Conservation (phyloP, 2,113 vertebrate genomes). For the Lathamus discolor region DNA sequence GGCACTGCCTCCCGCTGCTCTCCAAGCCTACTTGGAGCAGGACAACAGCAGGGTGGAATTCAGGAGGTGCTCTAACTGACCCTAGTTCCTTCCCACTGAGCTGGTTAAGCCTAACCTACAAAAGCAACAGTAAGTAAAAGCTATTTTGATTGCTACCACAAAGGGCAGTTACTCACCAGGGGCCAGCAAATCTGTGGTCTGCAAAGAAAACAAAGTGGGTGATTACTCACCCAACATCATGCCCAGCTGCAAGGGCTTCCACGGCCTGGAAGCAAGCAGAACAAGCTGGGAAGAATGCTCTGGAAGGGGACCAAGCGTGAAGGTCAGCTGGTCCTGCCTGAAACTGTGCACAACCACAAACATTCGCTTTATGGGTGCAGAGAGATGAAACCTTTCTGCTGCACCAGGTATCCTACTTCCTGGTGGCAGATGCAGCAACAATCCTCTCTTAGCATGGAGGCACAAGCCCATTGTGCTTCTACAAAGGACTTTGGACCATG, state of each 20-base stretch:
- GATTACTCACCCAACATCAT: background rate
- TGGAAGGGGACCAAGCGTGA: background rate
- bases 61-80: background rate
- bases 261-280: background rate
- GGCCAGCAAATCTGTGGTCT: background rate
- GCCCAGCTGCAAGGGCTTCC: background rate
- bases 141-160: background rate
- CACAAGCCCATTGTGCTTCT: background rate
- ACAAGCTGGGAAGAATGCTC: background rate
- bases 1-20: background rate
- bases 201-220: background rate
- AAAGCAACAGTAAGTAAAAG: background rate
- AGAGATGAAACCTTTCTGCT: background rate
- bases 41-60: accelerated
- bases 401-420: background rate
- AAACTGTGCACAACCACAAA: background rate
- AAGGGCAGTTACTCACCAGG: background rate
- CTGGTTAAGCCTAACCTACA: background rate
- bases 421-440: background rate
- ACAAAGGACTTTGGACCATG: background rate
- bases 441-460: background rate
- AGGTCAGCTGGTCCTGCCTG: background rate
- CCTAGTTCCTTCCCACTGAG: accelerated
- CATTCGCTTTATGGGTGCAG: background rate
- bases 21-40: background rate